Evolutionary conservation across 2,113 vertebrate genomes (phyloP).

Genomic region (Dasyurus viverrinus): DNA sequence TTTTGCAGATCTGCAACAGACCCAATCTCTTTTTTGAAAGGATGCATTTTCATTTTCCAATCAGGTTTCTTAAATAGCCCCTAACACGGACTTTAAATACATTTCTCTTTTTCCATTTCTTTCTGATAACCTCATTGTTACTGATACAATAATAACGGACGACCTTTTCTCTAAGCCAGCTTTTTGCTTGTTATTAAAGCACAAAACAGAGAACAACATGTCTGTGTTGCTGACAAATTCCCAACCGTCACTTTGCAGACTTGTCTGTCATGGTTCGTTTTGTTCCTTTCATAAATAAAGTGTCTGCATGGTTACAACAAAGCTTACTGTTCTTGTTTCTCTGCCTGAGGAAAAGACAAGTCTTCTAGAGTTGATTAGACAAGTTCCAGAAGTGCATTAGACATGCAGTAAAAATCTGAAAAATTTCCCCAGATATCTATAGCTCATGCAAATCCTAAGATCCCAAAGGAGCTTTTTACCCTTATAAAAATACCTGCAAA

Average conservation of each 20-base stretch:
- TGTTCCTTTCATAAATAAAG: conserved; percentile 60
- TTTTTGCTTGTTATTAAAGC: conserved; percentile 57
- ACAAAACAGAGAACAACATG: conserved; percentile 56
- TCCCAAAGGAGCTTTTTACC: conserved; percentile 2
- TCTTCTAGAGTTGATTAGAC: conserved; percentile 39
- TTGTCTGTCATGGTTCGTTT: conserved; percentile 38
- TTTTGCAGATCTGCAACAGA: conserved; percentile 3
- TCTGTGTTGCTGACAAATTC: conserved; percentile 34
- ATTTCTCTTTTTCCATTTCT: conserved; percentile 14
- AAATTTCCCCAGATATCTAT: conserved; percentile 6
- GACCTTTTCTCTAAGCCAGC: conserved; percentile 51
- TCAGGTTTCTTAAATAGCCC: conserved; percentile 9
- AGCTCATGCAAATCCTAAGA: background rate
- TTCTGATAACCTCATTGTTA: conserved; percentile 54
- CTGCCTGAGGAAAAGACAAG: conserved; percentile 41
- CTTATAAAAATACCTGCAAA: conserved; percentile 9
- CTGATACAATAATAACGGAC: conserved; percentile 43
- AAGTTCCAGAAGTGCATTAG: conserved; percentile 46
- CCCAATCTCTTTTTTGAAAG: background rate
- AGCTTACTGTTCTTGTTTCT: conserved; percentile 47
- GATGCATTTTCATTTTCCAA: conserved; percentile 51
- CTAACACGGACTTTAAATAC: conserved; percentile 17
- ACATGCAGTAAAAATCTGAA: conserved; percentile 48
- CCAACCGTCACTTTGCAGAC: conserved; percentile 23
- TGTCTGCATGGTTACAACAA: conserved; percentile 32